Evolutionary conservation across 1,140 invertebrate species (phyloP).

Genomic region (Hormaphis cornu): DNA sequence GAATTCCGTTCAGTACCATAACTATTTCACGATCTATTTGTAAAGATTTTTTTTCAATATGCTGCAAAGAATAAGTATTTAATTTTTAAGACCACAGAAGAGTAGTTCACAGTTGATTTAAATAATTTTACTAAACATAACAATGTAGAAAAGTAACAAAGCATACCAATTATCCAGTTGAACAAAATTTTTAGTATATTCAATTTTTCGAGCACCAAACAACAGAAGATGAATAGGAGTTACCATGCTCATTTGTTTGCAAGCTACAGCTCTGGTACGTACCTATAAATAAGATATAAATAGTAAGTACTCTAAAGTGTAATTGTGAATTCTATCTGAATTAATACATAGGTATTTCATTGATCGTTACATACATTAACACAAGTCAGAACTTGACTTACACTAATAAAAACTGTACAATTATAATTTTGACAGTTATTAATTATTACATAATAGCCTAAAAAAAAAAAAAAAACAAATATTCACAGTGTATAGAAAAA

Average conservation of each 20-base stretch:
- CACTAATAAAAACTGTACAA: too few relatives aligned
- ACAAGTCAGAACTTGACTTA: neutral
- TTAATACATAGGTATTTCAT: neutral
- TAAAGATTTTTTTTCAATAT: too few relatives aligned
- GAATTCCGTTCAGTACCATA: too few relatives aligned
- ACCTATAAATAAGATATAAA: conserved; percentile 49
- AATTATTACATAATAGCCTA: too few relatives aligned
- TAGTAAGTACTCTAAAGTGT: neutral
- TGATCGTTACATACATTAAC: neutral
- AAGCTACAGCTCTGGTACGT: conserved; percentile 87
- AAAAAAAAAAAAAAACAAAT: conserved; percentile 4
- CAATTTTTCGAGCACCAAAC: conserved; percentile 79
- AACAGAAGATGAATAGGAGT: conserved; percentile 85
- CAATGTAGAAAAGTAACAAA: neutral
- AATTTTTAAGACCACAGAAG: neutral
- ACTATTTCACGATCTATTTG: too few relatives aligned
- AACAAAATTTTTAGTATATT: conserved; percentile 55
- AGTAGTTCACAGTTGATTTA: neutral
- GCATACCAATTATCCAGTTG: conserved; percentile 72
- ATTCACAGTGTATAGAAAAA: too few relatives aligned
- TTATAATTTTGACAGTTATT: too few relatives aligned
- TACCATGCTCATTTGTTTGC: conserved; percentile 96
- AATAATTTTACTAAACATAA: neutral
- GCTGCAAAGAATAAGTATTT: too few relatives aligned
- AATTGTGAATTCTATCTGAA: neutral